phyloP scores from a whole-genome alignment of 2,113 vertebrate species.

The Xenotilapia caudafasciata region DNA sequence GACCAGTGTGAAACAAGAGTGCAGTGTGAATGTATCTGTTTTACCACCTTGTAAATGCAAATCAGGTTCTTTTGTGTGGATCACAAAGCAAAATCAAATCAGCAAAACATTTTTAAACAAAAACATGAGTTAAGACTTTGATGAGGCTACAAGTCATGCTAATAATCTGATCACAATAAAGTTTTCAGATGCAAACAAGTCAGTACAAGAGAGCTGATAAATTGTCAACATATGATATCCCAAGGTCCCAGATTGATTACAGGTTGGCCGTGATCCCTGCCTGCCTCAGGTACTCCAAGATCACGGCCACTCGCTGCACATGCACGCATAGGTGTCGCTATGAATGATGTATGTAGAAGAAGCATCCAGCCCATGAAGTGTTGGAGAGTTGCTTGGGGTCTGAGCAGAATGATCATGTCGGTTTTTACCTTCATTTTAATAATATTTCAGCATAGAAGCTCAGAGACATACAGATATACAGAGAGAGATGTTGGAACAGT shows the following conservation, averaged over 20 bases:
- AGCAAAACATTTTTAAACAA: background rate
- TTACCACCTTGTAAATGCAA: background rate
- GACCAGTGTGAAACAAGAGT: background rate
- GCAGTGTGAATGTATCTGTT: background rate
- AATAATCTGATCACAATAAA: background rate
- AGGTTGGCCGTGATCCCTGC: background rate
- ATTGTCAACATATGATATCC: background rate
- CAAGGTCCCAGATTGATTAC: background rate
- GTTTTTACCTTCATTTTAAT: background rate
- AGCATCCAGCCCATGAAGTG: background rate
- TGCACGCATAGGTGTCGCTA: background rate
- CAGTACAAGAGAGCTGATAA: background rate
- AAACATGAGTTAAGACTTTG: fast-evolving
- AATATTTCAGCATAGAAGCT: background rate
- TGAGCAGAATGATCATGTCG: background rate
- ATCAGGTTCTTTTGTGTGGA: background rate
- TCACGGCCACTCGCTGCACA: background rate
- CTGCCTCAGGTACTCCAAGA: background rate
- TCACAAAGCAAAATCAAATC: background rate
- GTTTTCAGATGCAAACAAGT: background rate
- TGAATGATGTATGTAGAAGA: background rate
- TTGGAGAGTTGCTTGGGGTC: background rate
- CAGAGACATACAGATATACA: background rate
- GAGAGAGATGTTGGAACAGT: background rate
- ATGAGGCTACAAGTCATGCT: background rate